Percentiles rank a stretch among this genome's conserved stretches.
phyloP scores from a whole-genome alignment of 2,888 invertebrate species.

The Melangyna quadrimaculata region DNA sequence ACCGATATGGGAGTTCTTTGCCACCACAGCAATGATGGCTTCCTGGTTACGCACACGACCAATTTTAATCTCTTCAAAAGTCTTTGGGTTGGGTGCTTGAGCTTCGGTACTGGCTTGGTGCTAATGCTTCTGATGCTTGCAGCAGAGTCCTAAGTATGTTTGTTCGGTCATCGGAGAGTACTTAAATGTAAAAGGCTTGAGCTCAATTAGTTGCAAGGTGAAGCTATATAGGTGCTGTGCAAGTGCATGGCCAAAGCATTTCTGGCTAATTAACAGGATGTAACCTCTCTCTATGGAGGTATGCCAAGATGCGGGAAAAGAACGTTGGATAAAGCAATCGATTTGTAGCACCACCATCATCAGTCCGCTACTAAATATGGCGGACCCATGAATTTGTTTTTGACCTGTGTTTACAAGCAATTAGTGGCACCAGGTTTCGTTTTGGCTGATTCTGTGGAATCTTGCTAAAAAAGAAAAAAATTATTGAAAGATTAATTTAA shows the following conservation, averaged over 20 bases:
- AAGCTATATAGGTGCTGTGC: constrained; percentile 25
- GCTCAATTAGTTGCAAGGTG: constrained; percentile 41
- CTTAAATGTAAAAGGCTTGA: background rate
- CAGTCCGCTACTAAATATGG: background rate
- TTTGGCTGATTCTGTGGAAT: constrained; percentile 40
- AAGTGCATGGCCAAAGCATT: constrained; percentile 32
- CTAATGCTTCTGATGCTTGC: background rate
- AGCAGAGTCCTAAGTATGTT: background rate
- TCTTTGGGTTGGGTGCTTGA: background rate
- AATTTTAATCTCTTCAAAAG: constrained; percentile 9
- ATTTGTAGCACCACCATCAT: background rate
- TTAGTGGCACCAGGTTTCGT: constrained; percentile 36
- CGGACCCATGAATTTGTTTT: constrained; percentile 30
- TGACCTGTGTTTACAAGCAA: constrained; percentile 60
- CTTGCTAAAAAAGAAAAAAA: background rate
- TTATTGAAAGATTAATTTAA: background rate
- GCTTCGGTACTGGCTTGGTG: background rate
- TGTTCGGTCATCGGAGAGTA: background rate
- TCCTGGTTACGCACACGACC: constrained; percentile 36
- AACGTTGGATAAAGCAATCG: background rate
- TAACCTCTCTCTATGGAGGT: background rate
- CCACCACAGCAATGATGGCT: constrained; percentile 15
- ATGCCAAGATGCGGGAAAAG: background rate
- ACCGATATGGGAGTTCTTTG: constrained; percentile 18
- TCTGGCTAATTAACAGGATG: constrained; percentile 56